phyloP scores from a whole-genome alignment of 2,797 vertebrate genomes.

The Gobionotothen gibberifrons region DNA sequence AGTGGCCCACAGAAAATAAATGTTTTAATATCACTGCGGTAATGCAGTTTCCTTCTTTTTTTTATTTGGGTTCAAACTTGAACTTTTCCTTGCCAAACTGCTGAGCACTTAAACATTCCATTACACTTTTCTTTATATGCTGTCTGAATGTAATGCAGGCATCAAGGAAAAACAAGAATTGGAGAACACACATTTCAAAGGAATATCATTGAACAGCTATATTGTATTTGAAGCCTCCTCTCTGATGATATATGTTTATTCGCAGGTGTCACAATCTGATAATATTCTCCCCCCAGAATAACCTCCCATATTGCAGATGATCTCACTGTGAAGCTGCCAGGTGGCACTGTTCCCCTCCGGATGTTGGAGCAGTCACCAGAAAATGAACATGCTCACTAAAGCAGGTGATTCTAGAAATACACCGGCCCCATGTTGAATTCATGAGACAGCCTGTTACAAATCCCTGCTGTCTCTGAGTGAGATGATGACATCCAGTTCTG shows the following conservation, averaged over 20 bases:
- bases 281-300: constrained; percentile 57
- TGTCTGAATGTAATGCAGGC: neutral
- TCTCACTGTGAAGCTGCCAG: constrained; percentile 59
- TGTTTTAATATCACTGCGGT: neutral
- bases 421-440: constrained; percentile 28
- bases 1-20: neutral
- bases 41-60: neutral
- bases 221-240: constrained; percentile 8
- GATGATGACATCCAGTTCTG: neutral
- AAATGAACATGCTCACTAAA: constrained; percentile 53
- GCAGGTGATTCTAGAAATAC: constrained; percentile 53
- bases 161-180: constrained; percentile 12
- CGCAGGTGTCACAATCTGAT: constrained; percentile 31
- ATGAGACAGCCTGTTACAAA: constrained; percentile 23
- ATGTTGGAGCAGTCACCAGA: constrained; percentile 48
- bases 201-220: neutral
- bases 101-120: neutral
- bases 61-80: neutral
- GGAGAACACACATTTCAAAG: neutral
- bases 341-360: constrained; percentile 62
- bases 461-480: constrained; percentile 27
- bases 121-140: neutral
- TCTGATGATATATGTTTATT: constrained; percentile 3
- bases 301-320: constrained; percentile 45
- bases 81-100: neutral